Base-by-base conservation (phyloP, 2,113 vertebrate genomes). In the Oxygymnocypris stewartii region DNA sequence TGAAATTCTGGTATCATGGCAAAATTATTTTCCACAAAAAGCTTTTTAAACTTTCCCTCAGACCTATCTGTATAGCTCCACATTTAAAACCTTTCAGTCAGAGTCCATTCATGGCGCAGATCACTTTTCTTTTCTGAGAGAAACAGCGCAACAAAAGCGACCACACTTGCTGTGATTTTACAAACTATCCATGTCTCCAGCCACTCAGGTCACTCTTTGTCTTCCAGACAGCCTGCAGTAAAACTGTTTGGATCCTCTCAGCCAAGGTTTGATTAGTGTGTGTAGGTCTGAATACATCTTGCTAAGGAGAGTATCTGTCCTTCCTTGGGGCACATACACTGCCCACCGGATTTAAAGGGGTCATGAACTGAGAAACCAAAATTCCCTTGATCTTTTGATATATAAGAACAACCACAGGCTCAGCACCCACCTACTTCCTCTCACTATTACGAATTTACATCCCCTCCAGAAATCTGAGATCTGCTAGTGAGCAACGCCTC, bases 211-310 rank as follows among this genome's bases (percentile, higher is more conserved):
- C 79, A 67, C 79, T 65, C 59, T 82, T 65, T 82, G 61, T 82
- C 79, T 67, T 65, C 44, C n/a, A 82, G 79, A 82, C 59, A 82
- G 59, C 16, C n/a, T 44, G 79, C 2, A 8, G 37, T 65, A 47
- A 47, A 81, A n/a, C 79, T 81, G 59, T 49, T 81, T 47, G 40
- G 59, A 44, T 47, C 59, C 79, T 82, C 59, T 82, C 79, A n/a
- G 59, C 57, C 23, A 61, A 25, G 23, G 13, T 82, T 67, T 82
- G 79, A 82, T 82, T 82, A 82, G 59, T 44, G 79, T 67, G 59
- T 47, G 79, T 28, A 47, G 40, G 40, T 44, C 40, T 47, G 14
- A 82, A 47, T 81, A 65, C 28, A 82, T 82, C 79, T 42, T 18
- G 23, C 40, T 47, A 82, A 47, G 40, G 14, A 13, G 47, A 20